Evolutionary conservation across 2,797 vertebrate species (phyloP), one percentile per base, ranked within the genome.

Genomic region (Melanotaenia maccullochi): DNA sequence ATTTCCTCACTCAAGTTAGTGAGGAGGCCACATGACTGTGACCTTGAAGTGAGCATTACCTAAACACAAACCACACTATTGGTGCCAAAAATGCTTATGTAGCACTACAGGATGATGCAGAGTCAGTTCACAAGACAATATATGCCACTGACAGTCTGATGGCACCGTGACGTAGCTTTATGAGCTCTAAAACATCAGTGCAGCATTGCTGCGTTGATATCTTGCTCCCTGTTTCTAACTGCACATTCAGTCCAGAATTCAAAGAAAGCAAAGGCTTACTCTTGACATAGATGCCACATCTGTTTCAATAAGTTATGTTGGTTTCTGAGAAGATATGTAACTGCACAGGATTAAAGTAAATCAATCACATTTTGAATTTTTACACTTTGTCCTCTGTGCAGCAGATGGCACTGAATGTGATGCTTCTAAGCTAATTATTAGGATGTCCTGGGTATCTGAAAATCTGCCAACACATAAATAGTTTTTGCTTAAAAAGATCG

Each of bases 41-140:
- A 92, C 88, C 89, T 90, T 92, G 88, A 85, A 79, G 54, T 6
- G 49, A 47, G 40, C 60, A 66, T 66, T 72, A 75, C 76, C 80
- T 72, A 60, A 71, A 78, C 74, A 66, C 60, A 33, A 65, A 62
- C 64, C 54, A 22, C 2, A 13, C 40, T 57, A 55, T 44, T 66
- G 58, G 72, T 66, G 65, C 71, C 44, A 49, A 59, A 51, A 49
- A 68, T 55, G 66, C 32, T 66, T 33, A 63, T 72, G 56, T 38
- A 79, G 66, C 44, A 70, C 71, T 71, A 64, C 20, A 3, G 30
- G 42, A 32, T 40, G 60, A 76, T 62, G 49, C 51, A 40, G 16
- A 73, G 64, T 77, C 59, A 47, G 36, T 81, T 65, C 72, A 62
- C 55, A 55, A 16, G 13, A 59, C 38, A 73, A n/a, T 28, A n/a